phyloP scores from a whole-genome alignment of 2,113 vertebrate species.

The Pandion haliaetus region DNA sequence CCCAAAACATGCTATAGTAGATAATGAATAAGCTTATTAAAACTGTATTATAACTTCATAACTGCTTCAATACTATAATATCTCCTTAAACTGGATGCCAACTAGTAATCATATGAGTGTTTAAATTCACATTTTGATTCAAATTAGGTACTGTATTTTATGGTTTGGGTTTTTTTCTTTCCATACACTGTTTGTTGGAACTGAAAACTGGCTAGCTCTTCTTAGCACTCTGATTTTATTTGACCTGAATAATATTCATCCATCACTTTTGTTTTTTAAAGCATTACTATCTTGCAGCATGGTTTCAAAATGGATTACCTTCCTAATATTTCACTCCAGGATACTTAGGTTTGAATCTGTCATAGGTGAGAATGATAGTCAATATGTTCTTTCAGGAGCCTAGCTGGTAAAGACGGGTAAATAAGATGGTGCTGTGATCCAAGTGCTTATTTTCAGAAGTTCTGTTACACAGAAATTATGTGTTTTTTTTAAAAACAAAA shows the following conservation, averaged over 20 bases:
- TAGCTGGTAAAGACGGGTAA: background rate
- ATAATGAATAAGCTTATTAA: background rate
- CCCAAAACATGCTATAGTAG: background rate
- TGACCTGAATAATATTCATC: slow-evolving; percentile 35
- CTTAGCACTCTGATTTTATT: background rate
- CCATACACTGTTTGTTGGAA: background rate
- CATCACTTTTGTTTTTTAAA: slow-evolving; percentile 46
- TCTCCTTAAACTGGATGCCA: background rate
- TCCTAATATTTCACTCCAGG: slow-evolving; percentile 39
- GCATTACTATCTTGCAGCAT: slow-evolving; percentile 25
- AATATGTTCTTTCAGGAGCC: slow-evolving; percentile 25
- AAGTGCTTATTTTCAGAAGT: background rate
- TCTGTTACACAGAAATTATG: background rate
- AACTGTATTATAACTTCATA: background rate
- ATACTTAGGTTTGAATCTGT: background rate
- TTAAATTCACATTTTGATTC: background rate
- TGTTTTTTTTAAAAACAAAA: background rate
- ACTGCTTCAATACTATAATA: background rate
- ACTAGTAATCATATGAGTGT: background rate
- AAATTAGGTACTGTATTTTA: background rate
- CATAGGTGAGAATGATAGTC: slow-evolving; percentile 7
- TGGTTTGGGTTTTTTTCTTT: background rate
- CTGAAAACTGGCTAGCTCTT: background rate
- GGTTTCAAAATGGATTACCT: slow-evolving; percentile 35
- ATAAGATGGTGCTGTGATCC: background rate